These are phyloP conservation scores for Leptosomus discolor DNA, from an alignment of 2,113 vertebrate genomes.

Conservation along the genomic window DNA sequence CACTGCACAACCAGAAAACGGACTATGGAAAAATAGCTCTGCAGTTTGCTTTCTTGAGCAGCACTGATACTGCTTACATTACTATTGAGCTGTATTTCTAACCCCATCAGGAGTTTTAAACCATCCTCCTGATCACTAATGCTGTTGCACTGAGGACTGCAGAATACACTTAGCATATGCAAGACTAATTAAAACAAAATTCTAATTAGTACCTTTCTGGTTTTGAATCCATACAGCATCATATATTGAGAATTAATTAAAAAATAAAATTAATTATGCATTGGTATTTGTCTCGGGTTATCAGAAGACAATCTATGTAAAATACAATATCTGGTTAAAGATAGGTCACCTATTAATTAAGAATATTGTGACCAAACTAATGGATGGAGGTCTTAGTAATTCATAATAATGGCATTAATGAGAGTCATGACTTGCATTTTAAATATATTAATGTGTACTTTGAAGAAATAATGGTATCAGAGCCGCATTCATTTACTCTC, in stretches of 20 bases:
- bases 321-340: slow-evolving; percentile 57
- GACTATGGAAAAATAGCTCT: neutral
- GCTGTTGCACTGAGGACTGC: neutral
- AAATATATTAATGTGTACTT: slow-evolving; percentile 15
- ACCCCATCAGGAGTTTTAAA: neutral
- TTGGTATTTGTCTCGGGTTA: slow-evolving; percentile 60
- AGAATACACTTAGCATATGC: slow-evolving; percentile 42
- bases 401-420: slow-evolving; percentile 51
- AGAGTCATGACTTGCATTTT: slow-evolving; percentile 38
- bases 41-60: neutral
- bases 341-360: slow-evolving; percentile 61
- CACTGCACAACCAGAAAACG: neutral
- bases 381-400: slow-evolving; percentile 34
- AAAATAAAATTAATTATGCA: slow-evolving; percentile 66
- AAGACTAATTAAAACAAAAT: slow-evolving; percentile 68
- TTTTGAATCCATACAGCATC: slow-evolving; percentile 53
- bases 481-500: neutral
- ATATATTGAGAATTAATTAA: slow-evolving; percentile 66
- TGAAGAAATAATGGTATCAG: neutral
- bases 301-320: slow-evolving; percentile 61
- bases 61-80: neutral
- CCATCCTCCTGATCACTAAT: neutral
- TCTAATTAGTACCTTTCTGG: slow-evolving; percentile 67
- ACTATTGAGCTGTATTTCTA: neutral
- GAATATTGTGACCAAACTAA: slow-evolving; percentile 47